phyloP scores from a whole-genome alignment of 2,113 vertebrate species.

The Cygnus buccinator region DNA sequence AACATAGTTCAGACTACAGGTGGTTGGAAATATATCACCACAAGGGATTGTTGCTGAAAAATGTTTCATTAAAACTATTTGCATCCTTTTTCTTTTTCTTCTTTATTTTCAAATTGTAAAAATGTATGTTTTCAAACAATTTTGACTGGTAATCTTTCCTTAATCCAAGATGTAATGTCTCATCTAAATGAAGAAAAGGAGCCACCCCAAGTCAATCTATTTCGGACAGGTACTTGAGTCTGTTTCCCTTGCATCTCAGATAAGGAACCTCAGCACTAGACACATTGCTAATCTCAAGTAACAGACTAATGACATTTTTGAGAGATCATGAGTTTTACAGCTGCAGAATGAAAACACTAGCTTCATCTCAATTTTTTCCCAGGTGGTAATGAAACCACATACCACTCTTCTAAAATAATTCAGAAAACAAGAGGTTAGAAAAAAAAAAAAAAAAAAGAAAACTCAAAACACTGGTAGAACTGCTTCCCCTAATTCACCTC shows the following conservation, averaged over 20 bases:
- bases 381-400: background rate
- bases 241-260: background rate
- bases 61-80: background rate
- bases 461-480: background rate
- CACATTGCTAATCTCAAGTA: background rate
- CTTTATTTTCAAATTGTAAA: background rate
- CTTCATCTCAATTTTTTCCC: background rate
- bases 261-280: background rate
- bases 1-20: background rate
- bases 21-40: background rate
- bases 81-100: background rate
- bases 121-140: fast-evolving
- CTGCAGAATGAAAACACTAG: background rate
- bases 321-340: background rate
- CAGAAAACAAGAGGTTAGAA: background rate
- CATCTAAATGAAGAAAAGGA: background rate
- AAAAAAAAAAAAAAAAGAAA: background rate
- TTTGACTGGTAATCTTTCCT: background rate
- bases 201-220: background rate
- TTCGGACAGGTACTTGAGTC: background rate
- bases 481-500: background rate
- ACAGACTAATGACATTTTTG: background rate
- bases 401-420: background rate
- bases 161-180: background rate
- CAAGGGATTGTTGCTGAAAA: background rate